Evolutionary conservation across 1,140 invertebrate species (phyloP).

Genomic region (Mycetomoellerius zeteki): DNA sequence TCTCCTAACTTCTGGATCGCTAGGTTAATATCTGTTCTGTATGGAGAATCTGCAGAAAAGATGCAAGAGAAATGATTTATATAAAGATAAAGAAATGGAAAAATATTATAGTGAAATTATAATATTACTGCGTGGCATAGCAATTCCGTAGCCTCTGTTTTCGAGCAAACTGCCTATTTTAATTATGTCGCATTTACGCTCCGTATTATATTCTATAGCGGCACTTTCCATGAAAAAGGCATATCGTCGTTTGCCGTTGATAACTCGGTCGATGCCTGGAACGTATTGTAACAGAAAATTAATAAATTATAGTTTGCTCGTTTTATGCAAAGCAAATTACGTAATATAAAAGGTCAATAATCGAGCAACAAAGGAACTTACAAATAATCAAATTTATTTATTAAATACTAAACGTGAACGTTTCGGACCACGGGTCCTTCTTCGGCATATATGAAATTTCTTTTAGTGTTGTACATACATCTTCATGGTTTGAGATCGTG

Average conservation of each 20-base stretch:
- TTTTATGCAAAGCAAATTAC: too few species aligned
- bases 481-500: too few species aligned
- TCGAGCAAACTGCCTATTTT: constrained; percentile 93
- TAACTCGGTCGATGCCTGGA: constrained; percentile 90
- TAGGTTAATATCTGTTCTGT: constrained; percentile 91
- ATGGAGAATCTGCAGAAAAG: constrained; percentile 89
- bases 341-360: too few species aligned
- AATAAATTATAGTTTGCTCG: too few species aligned
- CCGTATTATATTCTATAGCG: constrained; percentile 89
- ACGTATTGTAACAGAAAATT: background rate
- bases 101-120: background rate
- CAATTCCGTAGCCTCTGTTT: constrained; percentile 94
- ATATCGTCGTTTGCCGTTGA: constrained; percentile 89
- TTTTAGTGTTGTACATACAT: too few species aligned
- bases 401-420: too few species aligned
- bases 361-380: too few species aligned
- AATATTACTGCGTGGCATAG: constrained; percentile 89
- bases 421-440: too few species aligned
- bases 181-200: constrained; percentile 92
- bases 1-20: constrained; percentile 94
- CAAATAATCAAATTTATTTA: too few species aligned
- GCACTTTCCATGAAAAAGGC: constrained; percentile 92
- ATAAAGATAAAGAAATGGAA: background rate
- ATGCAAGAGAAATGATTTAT: background rate
- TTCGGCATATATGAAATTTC: too few species aligned